A percentile compares a stretch with the other conserved stretches of the same genome.
phyloP scores from a whole-genome alignment of 1,140 invertebrate species.

The Lordiphosa collinella region DNA sequence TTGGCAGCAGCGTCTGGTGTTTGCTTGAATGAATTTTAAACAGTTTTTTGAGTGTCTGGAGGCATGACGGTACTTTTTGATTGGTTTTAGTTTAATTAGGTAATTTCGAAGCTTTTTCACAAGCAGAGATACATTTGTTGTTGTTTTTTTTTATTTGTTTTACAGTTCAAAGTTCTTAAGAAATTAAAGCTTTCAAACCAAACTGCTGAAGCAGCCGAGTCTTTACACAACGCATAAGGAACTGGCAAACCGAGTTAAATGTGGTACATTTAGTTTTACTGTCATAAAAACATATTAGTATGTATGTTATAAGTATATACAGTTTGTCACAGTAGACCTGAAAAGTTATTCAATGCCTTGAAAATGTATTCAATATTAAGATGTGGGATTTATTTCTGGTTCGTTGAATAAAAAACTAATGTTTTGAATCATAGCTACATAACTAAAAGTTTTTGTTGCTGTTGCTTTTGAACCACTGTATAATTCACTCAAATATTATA shows the following conservation, averaged over 20 bases:
- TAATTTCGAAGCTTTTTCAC: conserved; percentile 31
- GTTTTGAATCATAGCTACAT: too few relatives aligned
- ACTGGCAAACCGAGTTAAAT: conserved; percentile 57
- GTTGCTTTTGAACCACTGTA: too few relatives aligned
- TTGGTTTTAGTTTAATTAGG: conserved; percentile 47
- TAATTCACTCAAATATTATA: too few relatives aligned
- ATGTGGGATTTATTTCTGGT: too few relatives aligned
- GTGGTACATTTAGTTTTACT: conserved; percentile 24
- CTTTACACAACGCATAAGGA: conserved; percentile 56
- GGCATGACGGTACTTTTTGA: conserved; percentile 18
- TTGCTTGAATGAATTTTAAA: conserved; percentile 48
- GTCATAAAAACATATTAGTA: conserved; percentile 4
- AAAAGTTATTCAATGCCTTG: too few relatives aligned
- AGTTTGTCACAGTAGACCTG: too few relatives aligned
- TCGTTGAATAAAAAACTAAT: too few relatives aligned
- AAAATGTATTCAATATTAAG: too few relatives aligned
- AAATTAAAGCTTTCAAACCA: conserved; percentile 48
- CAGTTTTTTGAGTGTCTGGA: conserved; percentile 13
- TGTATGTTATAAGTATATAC: conserved; percentile 2
- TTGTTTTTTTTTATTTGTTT: neutral
- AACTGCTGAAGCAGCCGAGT: conserved; percentile 22
- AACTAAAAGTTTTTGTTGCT: too few relatives aligned
- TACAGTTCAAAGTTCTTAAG: conserved; percentile 30
- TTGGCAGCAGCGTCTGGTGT: conserved; percentile 11
- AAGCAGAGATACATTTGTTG: conserved; percentile 9